phyloP scores from a whole-genome alignment of 2,797 vertebrate species.

The Channallabes apus region DNA sequence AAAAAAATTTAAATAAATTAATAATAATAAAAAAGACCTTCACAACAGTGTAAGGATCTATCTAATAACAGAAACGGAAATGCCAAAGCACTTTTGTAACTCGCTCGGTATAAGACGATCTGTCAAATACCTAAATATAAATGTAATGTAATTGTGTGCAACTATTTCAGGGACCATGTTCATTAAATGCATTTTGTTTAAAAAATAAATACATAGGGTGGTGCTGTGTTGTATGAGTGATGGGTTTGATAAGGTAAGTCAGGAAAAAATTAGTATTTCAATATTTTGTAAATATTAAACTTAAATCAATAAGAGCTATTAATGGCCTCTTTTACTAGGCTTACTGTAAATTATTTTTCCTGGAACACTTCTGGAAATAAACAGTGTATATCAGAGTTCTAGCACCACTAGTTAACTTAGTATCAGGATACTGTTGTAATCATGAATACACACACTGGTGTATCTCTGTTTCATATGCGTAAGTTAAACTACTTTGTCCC shows the following conservation, averaged over 20 bases:
- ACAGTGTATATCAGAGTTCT: not conserved
- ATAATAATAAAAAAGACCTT: too few species aligned
- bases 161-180: not conserved
- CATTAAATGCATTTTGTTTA: not conserved
- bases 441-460: not conserved
- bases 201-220: not conserved
- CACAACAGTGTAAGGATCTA: too few species aligned
- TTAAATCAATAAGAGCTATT: not conserved
- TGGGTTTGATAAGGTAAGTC: not conserved
- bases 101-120: too few species aligned
- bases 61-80: too few species aligned
- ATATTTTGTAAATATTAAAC: slow-evolving; percentile 11
- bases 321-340: not conserved
- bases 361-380: slow-evolving; percentile 34
- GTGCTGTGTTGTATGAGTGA: not conserved
- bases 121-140: too few species aligned
- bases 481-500: not conserved
- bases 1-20: too few species aligned
- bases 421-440: not conserved
- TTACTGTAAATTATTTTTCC: slow-evolving; percentile 32
- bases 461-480: slow-evolving; percentile 14
- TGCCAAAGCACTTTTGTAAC: too few species aligned
- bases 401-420: not conserved
- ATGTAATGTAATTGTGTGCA: not conserved
- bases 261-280: not conserved